These are phyloP conservation scores for Platynereis dumerilii DNA, from an alignment of 2,888 invertebrate genomes.

Conservation along the genomic window DNA sequence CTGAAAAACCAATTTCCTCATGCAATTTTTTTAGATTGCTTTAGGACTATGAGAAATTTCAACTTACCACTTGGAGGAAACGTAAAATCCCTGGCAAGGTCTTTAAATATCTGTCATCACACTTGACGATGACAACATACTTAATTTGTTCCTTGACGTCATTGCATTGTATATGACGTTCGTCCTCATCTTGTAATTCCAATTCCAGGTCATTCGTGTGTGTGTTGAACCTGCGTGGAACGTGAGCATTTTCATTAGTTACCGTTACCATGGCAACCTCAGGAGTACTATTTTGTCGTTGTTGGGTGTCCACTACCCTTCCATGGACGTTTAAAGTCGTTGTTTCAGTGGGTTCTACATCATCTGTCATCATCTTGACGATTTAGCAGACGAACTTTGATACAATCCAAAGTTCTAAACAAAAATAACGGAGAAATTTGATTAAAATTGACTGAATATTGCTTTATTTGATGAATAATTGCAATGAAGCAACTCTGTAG, in stretches of 20 bases:
- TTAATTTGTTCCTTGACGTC: constrained; percentile 9
- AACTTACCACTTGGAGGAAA: constrained; percentile 25
- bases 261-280: constrained; percentile 20
- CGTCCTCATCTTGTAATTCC: constrained; percentile 13
- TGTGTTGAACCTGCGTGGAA: not conserved
- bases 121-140: constrained; percentile 17
- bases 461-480: no score
- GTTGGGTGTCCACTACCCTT: constrained; percentile 1
- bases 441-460: no score
- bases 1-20: no score
- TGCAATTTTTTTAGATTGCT: no score
- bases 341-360: constrained; percentile 16
- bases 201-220: not conserved
- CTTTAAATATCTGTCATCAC: constrained; percentile 21
- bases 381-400: not conserved
- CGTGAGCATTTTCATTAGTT: constrained; percentile 7
- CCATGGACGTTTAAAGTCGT: constrained; percentile 8
- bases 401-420: no score
- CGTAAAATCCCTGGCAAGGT: constrained; percentile 18
- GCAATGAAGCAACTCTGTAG: no score
- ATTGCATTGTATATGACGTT: not conserved
- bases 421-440: no score
- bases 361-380: constrained; percentile 15
- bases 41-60: no score
- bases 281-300: not conserved